These are phyloP conservation scores for Timema podura DNA, from an alignment of 2,888 invertebrate genomes.

Conservation along the genomic window DNA sequence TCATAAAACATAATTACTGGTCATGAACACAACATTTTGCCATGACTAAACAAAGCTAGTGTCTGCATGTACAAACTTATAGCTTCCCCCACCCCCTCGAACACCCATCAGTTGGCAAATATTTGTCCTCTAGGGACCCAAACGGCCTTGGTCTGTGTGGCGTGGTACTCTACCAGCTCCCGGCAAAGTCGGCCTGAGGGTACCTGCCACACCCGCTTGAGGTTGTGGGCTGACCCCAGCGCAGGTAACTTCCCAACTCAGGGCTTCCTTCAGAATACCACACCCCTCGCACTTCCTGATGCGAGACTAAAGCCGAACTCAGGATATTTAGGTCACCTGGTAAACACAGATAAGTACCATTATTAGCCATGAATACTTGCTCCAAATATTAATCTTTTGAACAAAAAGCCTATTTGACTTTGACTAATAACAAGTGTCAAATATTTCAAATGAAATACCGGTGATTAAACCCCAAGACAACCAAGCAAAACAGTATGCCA, in stretches of 20 bases:
- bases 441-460: no score
- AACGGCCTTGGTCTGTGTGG: slow-evolving; percentile 21
- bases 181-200: neutral
- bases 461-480: no score
- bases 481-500: no score
- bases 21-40: no score
- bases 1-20: no score
- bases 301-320: slow-evolving; percentile 14
- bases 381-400: no score
- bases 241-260: slow-evolving; percentile 7
- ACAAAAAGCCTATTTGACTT: no score
- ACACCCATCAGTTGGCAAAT: slow-evolving; percentile 25
- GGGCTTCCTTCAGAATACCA: slow-evolving; percentile 5
- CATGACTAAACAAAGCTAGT: no score
- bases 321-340: neutral
- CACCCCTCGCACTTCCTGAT: slow-evolving; percentile 21
- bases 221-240: slow-evolving; percentile 15
- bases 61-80: no score
- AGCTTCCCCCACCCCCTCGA: neutral
- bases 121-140: slow-evolving; percentile 24
- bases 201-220: slow-evolving; percentile 18
- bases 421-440: no score
- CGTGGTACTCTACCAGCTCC: slow-evolving; percentile 15
- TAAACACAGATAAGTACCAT: no score
- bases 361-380: no score